Conservation (phyloP, 1,140 invertebrate genomes). For the Andrena cerasifolii region DNA sequence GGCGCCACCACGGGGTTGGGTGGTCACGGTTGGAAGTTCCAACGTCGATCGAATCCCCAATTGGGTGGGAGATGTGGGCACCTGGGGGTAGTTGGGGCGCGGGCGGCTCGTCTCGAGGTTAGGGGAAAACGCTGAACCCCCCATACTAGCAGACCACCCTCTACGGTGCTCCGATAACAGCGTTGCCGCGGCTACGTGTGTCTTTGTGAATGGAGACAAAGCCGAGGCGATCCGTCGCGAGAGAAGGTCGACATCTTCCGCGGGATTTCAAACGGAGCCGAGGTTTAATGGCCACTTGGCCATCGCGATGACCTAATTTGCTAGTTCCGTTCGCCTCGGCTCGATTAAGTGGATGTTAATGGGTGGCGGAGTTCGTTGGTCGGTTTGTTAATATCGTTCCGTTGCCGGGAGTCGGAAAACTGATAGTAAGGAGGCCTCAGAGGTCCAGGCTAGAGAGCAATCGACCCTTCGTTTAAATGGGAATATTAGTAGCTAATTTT, state of each 20-base stretch:
- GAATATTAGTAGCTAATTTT: background rate
- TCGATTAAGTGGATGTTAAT: background rate
- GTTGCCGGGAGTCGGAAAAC: no score
- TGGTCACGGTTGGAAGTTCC: constrained; percentile 65
- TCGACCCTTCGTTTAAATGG: background rate
- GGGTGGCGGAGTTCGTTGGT: background rate
- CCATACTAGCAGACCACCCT: constrained; percentile 30
- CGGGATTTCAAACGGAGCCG: background rate
- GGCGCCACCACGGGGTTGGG: constrained; percentile 61
- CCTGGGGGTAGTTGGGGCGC: constrained; percentile 41
- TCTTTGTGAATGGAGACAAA: constrained; percentile 58
- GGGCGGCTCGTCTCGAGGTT: constrained; percentile 45
- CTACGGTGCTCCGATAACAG: constrained; percentile 39
- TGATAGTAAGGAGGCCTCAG: background rate
- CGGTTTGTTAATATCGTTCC: background rate
- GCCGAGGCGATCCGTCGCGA: constrained; percentile 6
- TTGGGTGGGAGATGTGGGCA: constrained; percentile 70
- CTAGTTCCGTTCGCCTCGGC: background rate
- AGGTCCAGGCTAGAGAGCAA: background rate
- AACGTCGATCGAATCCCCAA: constrained; percentile 75
- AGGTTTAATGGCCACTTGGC: constrained; percentile 29
- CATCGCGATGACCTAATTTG: constrained; percentile 23
- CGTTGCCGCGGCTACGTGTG: constrained; percentile 33
- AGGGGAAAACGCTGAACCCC: constrained; percentile 54
- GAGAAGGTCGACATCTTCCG: constrained; percentile 33